A percentile compares a stretch with the other conserved stretches of the same genome.
Evolutionary conservation across 1,140 invertebrate species (phyloP).

Genomic region (Lucilia sericata): DNA sequence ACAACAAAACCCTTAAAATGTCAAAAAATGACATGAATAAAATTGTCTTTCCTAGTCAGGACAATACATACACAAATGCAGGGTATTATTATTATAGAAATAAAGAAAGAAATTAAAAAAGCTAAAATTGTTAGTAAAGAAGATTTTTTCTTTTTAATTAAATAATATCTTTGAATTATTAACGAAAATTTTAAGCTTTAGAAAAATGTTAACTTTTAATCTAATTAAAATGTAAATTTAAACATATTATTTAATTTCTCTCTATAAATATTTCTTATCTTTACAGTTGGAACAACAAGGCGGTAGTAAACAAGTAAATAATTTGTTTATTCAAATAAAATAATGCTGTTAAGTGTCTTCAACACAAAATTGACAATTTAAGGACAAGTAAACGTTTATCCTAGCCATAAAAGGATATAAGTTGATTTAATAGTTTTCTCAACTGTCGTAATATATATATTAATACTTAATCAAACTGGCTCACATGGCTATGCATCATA

Average conservation of each 20-base stretch:
- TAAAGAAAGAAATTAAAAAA: background rate
- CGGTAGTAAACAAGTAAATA: background rate
- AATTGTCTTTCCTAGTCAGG: background rate
- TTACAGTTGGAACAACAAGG: conserved; percentile 15
- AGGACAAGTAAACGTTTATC: background rate
- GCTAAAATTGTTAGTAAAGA: too few relatives aligned
- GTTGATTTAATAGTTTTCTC: too few relatives aligned
- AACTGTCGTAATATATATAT: too few relatives aligned
- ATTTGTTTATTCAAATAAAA: background rate
- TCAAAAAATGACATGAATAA: background rate
- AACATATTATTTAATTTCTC: background rate
- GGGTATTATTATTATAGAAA: background rate
- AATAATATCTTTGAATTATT: background rate
- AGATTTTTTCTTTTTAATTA: too few relatives aligned
- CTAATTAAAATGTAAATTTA: background rate
- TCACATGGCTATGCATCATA: conserved; percentile 46
- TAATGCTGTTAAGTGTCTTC: background rate
- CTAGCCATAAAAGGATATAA: too few relatives aligned
- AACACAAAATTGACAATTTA: background rate
- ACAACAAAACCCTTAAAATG: conserved; percentile 23
- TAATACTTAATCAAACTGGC: conserved; percentile 24
- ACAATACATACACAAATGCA: background rate
- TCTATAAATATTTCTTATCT: background rate
- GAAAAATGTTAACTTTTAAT: background rate
- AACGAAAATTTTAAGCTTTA: background rate